These are phyloP conservation scores for Bettongia penicillata DNA, from an alignment of 2,113 vertebrate species.

Conservation along the genomic window DNA sequence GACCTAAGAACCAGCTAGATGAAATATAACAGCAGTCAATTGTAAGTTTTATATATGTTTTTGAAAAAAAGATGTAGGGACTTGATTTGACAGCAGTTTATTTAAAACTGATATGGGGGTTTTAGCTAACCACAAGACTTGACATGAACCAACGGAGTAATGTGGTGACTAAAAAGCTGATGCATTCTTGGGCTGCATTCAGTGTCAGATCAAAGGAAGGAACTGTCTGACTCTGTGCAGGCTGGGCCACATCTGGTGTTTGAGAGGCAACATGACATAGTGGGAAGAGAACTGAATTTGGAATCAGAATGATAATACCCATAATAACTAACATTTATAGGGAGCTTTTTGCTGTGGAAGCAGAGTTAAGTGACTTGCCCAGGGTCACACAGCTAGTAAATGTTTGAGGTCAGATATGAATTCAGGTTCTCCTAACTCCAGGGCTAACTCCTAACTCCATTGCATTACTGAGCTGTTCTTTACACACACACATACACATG, in stretches of 20 bases:
- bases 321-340: neutral
- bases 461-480: too few species aligned
- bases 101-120: neutral
- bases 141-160: neutral
- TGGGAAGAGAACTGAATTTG: neutral
- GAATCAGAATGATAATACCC: neutral
- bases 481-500: too few species aligned
- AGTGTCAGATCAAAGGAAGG: neutral
- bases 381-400: neutral
- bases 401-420: neutral
- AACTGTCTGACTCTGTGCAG: neutral
- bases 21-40: neutral
- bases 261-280: neutral
- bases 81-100: neutral
- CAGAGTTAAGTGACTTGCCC: neutral
- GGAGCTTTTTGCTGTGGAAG: neutral
- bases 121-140: neutral
- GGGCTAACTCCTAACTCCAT: too few species aligned
- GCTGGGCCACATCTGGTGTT: neutral
- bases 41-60: neutral
- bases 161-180: neutral
- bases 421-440: neutral
- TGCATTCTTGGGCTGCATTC: neutral
- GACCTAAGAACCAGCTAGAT: neutral
- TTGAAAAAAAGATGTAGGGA: neutral